A percentile compares a stretch with the other conserved stretches of the same genome.
Evolutionary conservation across 2,888 invertebrate species (phyloP).

Genomic region (Metacarcinus magister): DNA sequence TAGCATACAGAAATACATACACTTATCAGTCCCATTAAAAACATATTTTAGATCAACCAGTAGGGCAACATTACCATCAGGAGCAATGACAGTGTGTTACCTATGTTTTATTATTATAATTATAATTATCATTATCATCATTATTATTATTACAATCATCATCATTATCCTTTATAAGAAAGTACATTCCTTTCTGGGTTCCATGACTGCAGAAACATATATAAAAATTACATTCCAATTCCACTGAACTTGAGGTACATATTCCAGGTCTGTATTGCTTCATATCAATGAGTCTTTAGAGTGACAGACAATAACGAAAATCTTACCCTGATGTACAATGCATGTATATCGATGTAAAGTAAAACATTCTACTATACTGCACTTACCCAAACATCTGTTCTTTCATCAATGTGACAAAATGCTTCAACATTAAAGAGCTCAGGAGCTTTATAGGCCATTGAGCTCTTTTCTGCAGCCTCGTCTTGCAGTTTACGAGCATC

Average conservation of each 20-base stretch:
- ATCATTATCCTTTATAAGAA: not conserved
- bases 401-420: constrained; percentile 91
- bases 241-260: not conserved
- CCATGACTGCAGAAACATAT: too few species aligned
- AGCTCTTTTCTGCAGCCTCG: constrained; percentile 92
- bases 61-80: not conserved
- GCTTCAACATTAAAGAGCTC: constrained; percentile 94
- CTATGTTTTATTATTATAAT: not conserved
- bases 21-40: constrained; percentile 35
- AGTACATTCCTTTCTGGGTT: not conserved
- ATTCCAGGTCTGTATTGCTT: not conserved
- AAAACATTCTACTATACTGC: not conserved
- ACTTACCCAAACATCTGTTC: constrained; percentile 93
- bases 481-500: constrained; percentile 91
- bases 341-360: not conserved
- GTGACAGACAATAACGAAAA: not conserved
- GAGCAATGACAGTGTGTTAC: not conserved
- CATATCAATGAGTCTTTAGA: not conserved
- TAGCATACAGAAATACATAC: constrained; percentile 56
- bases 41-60: not conserved
- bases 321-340: not conserved
- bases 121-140: not conserved
- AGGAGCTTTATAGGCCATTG: constrained; percentile 94
- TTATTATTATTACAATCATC: not conserved
- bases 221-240: not conserved